A percentile compares a stretch with the other conserved stretches of the same genome.
Conservation (phyloP, 1,140 invertebrate genomes). For the Danaus plexippus region DNA sequence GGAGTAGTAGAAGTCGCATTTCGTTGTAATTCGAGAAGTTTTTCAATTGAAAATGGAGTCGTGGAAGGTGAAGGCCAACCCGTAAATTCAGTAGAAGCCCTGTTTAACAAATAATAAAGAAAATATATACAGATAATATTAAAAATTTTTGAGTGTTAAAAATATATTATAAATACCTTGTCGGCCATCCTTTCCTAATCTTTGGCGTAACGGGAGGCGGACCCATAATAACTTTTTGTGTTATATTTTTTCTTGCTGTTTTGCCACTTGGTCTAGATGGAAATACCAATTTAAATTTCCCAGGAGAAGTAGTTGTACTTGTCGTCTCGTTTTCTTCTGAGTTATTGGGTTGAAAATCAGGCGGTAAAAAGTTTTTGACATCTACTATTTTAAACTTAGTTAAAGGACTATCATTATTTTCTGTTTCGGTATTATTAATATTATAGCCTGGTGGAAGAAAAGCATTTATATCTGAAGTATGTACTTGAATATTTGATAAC, state of each 20-base stretch:
- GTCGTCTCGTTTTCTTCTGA: conserved; percentile 34
- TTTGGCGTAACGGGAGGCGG: conserved; percentile 73
- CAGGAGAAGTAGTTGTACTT: conserved; percentile 54
- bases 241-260: conserved; percentile 74
- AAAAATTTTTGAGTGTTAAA: background rate
- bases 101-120: conserved; percentile 39
- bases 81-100: conserved; percentile 89
- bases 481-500: conserved; percentile 59
- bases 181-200: conserved; percentile 87
- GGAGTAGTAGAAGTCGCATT: conserved; percentile 72
- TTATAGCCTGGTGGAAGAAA: conserved; percentile 76
- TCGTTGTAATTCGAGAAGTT: conserved; percentile 81
- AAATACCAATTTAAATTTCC: conserved; percentile 81
- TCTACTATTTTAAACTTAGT: conserved; percentile 71
- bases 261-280: conserved; percentile 84
- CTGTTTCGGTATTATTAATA: conserved; percentile 42
- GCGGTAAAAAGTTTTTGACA: conserved; percentile 73
- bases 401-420: conserved; percentile 39
- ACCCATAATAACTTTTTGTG: conserved; percentile 62
- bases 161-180: conserved; percentile 71
- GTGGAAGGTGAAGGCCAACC: conserved; percentile 90
- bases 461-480: conserved; percentile 73
- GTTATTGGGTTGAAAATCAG: conserved; percentile 72
- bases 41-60: conserved; percentile 87
- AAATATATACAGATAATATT: background rate